Evolutionary conservation across 2,888 invertebrate genomes (phyloP).

Genomic region (Orthosia gracilis): DNA sequence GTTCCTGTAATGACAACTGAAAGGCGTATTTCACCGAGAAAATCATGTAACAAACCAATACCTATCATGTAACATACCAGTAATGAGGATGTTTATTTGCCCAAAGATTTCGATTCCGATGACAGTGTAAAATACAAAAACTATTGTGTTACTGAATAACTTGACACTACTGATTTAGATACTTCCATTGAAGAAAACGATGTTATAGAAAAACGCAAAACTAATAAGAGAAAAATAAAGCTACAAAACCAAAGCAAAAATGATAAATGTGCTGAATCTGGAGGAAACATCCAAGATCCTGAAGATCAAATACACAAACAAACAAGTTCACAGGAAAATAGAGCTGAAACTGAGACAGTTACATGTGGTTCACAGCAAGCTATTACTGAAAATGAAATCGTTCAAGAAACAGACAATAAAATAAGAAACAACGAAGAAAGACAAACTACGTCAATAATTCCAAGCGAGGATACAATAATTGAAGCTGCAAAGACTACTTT

Average conservation of each 20-base stretch:
- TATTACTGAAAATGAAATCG: slow-evolving; percentile 3
- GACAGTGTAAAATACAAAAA: slow-evolving; percentile 3
- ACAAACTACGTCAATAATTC: too few relatives aligned
- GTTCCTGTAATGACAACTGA: slow-evolving; percentile 1
- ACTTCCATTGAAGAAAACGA: background rate
- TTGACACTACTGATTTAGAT: slow-evolving; percentile 1
- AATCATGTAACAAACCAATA: too few relatives aligned
- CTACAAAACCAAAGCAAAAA: slow-evolving; percentile 3
- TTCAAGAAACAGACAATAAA: slow-evolving; percentile 2
- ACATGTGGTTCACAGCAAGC: slow-evolving; percentile 1
- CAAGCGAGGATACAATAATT: too few relatives aligned
- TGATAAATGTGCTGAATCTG: background rate
- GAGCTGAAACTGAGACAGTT: slow-evolving; percentile 1
- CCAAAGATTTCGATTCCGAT: slow-evolving; percentile 2
- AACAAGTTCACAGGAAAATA: background rate
- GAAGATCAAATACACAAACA: background rate
- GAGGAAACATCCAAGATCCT: background rate
- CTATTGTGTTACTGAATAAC: slow-evolving; percentile 1
- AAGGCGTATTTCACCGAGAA: slow-evolving; percentile 1
- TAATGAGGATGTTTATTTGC: slow-evolving; percentile 2
- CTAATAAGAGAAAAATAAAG: background rate
- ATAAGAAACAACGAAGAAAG: too few relatives aligned
- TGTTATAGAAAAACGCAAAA: background rate
- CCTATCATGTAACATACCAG: too few relatives aligned
- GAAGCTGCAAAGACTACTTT: too few relatives aligned